Evolutionary conservation across 2,888 invertebrate species (phyloP).

Genomic region (Nephrotoma flavescens): DNA sequence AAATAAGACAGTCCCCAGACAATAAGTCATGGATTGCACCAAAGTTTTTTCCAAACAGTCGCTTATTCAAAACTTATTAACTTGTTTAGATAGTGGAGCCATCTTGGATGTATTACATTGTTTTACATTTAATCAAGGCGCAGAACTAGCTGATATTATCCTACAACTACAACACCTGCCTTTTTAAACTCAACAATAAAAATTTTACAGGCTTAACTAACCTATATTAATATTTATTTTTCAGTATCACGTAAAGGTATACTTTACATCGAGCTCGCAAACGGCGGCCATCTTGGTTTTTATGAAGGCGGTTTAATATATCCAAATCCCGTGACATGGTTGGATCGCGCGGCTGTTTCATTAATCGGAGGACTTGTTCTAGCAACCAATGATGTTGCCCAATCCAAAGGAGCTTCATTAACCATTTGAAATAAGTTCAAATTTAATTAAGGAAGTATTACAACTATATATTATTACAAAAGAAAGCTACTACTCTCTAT

Average conservation of each 20-base stretch:
- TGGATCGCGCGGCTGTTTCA: slow-evolving; percentile 76
- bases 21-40: too few species aligned
- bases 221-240: slow-evolving; percentile 10
- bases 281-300: slow-evolving; percentile 91
- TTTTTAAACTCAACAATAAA: too few species aligned
- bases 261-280: slow-evolving; percentile 67
- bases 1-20: too few species aligned
- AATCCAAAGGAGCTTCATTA: not conserved
- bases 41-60: too few species aligned
- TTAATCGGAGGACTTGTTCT: slow-evolving; percentile 60
- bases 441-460: not conserved
- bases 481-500: not conserved
- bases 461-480: not conserved
- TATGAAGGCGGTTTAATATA: slow-evolving; percentile 80
- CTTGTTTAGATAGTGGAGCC: too few species aligned
- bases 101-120: too few species aligned
- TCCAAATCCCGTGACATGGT: slow-evolving; percentile 85
- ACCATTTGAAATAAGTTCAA: not conserved
- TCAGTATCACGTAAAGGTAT: slow-evolving; percentile 50
- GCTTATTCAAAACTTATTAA: too few species aligned
- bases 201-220: not conserved
- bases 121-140: too few species aligned
- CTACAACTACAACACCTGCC: too few species aligned
- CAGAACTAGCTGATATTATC: too few species aligned
- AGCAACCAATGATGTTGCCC: slow-evolving; percentile 29